These are phyloP conservation scores for Dermolepida albohirtum DNA, from an alignment of 2,888 invertebrate species.

Conservation along the genomic window DNA sequence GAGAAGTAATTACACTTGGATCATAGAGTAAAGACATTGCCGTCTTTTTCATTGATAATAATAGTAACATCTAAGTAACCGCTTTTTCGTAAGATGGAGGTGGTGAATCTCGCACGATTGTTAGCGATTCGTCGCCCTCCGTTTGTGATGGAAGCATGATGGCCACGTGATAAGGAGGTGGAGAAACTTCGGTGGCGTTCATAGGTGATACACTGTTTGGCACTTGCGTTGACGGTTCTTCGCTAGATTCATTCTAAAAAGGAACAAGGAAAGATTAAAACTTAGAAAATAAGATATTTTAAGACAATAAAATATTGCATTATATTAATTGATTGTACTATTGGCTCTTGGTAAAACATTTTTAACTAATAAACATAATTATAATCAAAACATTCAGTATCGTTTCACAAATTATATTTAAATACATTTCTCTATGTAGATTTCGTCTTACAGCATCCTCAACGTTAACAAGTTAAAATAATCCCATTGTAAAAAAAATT, in stretches of 20 bases:
- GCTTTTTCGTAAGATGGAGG: slow-evolving; percentile 83
- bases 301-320: too few relatives aligned
- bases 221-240: slow-evolving; percentile 48
- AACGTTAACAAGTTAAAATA: too few relatives aligned
- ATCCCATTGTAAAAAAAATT: too few relatives aligned
- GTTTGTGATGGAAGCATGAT: slow-evolving; percentile 75
- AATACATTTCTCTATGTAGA: too few relatives aligned
- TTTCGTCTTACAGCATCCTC: too few relatives aligned
- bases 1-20: background rate
- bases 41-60: background rate
- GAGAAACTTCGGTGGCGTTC: slow-evolving; percentile 65
- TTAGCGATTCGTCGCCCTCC: slow-evolving; percentile 51
- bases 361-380: too few relatives aligned
- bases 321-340: too few relatives aligned
- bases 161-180: slow-evolving; percentile 88
- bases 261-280: background rate
- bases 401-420: too few relatives aligned
- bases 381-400: too few relatives aligned
- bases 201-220: slow-evolving; percentile 47
- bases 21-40: background rate
- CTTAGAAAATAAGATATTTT: too few relatives aligned
- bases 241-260: slow-evolving; percentile 42
- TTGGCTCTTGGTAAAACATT: too few relatives aligned
- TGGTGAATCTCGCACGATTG: slow-evolving; percentile 69
- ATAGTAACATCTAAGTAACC: slow-evolving; percentile 68